Evolutionary conservation across 1,140 invertebrate genomes (phyloP).

Genomic region (Piezodorus guildinii): DNA sequence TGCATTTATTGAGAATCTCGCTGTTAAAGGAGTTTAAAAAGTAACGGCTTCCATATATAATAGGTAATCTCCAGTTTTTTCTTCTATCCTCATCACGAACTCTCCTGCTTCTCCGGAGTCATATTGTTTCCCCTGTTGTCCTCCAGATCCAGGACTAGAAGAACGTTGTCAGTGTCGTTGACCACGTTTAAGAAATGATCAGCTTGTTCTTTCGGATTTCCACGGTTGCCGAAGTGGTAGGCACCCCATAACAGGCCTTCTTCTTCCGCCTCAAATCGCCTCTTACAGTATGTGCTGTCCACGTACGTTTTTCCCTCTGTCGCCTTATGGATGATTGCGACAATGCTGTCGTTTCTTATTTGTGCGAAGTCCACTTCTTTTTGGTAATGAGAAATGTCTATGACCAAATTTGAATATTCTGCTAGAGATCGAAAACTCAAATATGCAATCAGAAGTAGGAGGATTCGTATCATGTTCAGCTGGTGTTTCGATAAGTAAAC

Average conservation of each 20-base stretch:
- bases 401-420: too few species aligned
- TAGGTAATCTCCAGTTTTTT: constrained; percentile 3
- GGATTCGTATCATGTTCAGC: too few species aligned
- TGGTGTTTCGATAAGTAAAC: too few species aligned
- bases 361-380: constrained; percentile 15
- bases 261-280: constrained; percentile 5
- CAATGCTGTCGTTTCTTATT: constrained; percentile 10
- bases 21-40: background rate
- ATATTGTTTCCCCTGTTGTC: background rate
- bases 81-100: constrained; percentile 17
- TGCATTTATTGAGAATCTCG: constrained; percentile 3
- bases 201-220: constrained; percentile 1
- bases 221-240: constrained; percentile 18
- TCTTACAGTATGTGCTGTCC: constrained; percentile 1
- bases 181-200: constrained; percentile 10
- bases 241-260: constrained; percentile 22
- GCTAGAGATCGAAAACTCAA: too few species aligned
- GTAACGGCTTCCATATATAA: constrained; percentile 19
- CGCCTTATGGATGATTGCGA: constrained; percentile 21
- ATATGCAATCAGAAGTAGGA: too few species aligned
- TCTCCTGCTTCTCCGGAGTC: constrained; percentile 12
- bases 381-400: too few species aligned
- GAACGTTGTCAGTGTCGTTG: background rate
- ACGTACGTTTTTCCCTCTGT: constrained; percentile 8
- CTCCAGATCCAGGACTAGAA: constrained; percentile 2